phyloP scores from a whole-genome alignment of 1,140 invertebrate species.

The Parasteatoda tepidariorum region DNA sequence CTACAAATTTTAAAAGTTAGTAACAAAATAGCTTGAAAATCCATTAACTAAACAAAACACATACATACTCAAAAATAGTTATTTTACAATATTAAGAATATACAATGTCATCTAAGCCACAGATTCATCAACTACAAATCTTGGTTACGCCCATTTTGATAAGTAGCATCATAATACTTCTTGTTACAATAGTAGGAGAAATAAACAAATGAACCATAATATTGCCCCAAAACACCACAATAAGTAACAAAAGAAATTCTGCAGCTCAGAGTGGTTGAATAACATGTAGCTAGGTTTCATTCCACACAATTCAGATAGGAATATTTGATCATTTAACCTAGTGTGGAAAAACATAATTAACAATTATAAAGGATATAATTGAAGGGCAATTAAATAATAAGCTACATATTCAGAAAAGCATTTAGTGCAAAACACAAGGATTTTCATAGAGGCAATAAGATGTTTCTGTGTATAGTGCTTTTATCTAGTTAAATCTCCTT shows the following conservation, averaged over 20 bases:
- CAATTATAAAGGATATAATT: background rate
- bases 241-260: background rate
- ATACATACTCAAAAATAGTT: no score
- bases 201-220: background rate
- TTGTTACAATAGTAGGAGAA: background rate
- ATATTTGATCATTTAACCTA: background rate
- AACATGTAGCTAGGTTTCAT: slow-evolving; percentile 1
- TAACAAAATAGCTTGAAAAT: no score
- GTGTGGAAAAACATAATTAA: background rate
- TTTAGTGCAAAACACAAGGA: no score
- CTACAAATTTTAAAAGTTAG: no score
- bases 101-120: background rate
- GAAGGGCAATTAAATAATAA: no score
- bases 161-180: slow-evolving; percentile 12
- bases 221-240: no score
- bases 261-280: background rate
- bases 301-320: background rate
- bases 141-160: slow-evolving; percentile 33
- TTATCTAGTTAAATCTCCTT: no score
- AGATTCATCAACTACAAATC: slow-evolving; percentile 34
- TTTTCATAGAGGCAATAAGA: no score
- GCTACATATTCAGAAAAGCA: no score
- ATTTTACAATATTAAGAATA: no score
- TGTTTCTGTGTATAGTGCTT: no score
- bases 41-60: no score